Evolutionary conservation across 2,113 vertebrate genomes (phyloP).

Genomic region (Solea solea): DNA sequence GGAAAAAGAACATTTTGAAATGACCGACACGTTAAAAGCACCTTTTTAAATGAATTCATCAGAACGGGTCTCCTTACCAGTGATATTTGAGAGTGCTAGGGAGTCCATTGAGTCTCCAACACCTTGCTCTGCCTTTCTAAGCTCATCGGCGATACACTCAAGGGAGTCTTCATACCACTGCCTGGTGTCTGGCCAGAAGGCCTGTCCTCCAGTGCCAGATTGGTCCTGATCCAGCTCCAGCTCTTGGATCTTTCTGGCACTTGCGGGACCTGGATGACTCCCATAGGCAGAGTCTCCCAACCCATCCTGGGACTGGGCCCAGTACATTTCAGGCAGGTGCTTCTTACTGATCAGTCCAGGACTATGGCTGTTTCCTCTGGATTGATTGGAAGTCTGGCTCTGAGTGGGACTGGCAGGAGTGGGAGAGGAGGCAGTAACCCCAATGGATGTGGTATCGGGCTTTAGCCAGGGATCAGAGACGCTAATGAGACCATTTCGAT

Average conservation of each 20-base stretch:
- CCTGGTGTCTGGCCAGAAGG: slow-evolving; percentile 84
- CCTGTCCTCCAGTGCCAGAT: slow-evolving; percentile 51
- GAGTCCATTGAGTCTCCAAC: slow-evolving; percentile 95
- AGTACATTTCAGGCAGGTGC: slow-evolving; percentile 92
- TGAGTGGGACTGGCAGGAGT: slow-evolving; percentile 68
- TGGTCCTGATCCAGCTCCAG: slow-evolving; percentile 88
- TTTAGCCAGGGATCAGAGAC: slow-evolving; percentile 87
- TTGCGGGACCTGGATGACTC: slow-evolving; percentile 94
- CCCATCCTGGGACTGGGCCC: slow-evolving; percentile 95
- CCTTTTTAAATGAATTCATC: neutral
- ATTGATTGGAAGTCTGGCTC: slow-evolving; percentile 68
- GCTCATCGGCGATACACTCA: slow-evolving; percentile 89
- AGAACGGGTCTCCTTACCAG: slow-evolving; percentile 81
- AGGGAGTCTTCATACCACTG: slow-evolving; percentile 92
- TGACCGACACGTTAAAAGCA: neutral
- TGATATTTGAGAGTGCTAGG: slow-evolving; percentile 94
- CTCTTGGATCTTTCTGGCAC: slow-evolving; percentile 93
- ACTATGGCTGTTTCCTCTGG: slow-evolving; percentile 80
- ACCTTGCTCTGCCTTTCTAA: slow-evolving; percentile 89
- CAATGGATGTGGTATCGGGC: slow-evolving; percentile 54
- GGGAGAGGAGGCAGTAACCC: slow-evolving; percentile 55
- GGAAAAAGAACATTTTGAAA: neutral
- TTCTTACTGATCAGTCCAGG: slow-evolving; percentile 88
- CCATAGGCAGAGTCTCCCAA: slow-evolving; percentile 95
- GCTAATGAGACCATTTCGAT: slow-evolving; percentile 54